phyloP scores from a whole-genome alignment of 2,797 vertebrate genomes.

The Phalanger gymnotis region DNA sequence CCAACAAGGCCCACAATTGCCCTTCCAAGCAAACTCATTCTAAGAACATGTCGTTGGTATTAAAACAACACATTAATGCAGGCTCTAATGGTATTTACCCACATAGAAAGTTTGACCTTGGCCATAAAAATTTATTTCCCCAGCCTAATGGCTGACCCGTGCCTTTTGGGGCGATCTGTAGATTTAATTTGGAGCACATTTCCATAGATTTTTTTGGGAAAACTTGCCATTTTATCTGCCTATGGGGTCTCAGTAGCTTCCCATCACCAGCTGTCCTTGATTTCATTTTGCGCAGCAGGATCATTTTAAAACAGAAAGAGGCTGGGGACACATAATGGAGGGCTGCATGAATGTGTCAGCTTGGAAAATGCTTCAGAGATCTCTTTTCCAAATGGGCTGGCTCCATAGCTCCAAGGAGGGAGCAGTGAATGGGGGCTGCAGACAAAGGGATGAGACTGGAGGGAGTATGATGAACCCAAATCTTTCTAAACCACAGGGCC shows the following conservation, averaged over 20 bases:
- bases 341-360: conserved; percentile 47
- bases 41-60: conserved; percentile 30
- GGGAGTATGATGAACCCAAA: not conserved
- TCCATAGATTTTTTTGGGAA: conserved; percentile 65
- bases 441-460: not conserved
- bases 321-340: conserved; percentile 65
- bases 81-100: conserved; percentile 4
- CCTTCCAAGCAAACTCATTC: not conserved
- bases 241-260: conserved; percentile 67
- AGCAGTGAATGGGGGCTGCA: not conserved
- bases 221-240: conserved; percentile 72
- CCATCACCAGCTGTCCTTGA: conserved; percentile 79
- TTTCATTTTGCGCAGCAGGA: conserved; percentile 68
- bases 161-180: conserved; percentile 53
- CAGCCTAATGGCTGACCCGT: conserved; percentile 60
- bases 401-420: conserved; percentile 34
- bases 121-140: conserved; percentile 60
- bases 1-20: not conserved
- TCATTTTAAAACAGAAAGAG: conserved; percentile 73
- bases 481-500: not conserved
- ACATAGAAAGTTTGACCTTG: conserved; percentile 68
- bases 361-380: conserved; percentile 60
- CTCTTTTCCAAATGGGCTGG: conserved; percentile 41
- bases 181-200: conserved; percentile 74
- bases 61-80: conserved; percentile 36